Base-by-base conservation (phyloP, 1,140 invertebrate species). In the Anadara kagoshimensis region DNA sequence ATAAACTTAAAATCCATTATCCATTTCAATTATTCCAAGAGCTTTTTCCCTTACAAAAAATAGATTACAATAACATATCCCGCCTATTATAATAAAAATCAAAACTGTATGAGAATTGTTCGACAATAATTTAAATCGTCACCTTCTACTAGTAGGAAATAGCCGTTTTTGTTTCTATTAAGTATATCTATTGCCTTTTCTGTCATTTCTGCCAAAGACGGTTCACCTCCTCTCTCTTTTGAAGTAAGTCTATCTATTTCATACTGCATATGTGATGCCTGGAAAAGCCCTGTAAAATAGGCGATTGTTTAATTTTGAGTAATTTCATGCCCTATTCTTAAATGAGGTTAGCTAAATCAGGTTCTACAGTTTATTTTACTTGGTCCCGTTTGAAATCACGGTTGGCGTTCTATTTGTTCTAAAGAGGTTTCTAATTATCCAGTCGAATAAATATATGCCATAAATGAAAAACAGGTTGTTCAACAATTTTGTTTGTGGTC, bases 91-190 rank as follows among this genome's bases (percentile, higher is more conserved):
- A n/a, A n/a, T n/a, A n/a, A n/a, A n/a, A n/a, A n/a, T n/a, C n/a
- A n/a, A n/a, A n/a, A n/a, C 47, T 49, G n/a, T 49, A 49, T 0
- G 5, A 8, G 16, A 3, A 18, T 18, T 49, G 14, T 47, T 47
- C 11, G n/a, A n/a, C n/a, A n/a, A n/a, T n/a, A n/a, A n/a, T n/a
- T n/a, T n/a, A n/a, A n/a, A n/a, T n/a, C n/a, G n/a, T n/a, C n/a
- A 95, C 95, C 95, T 92, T 97, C 96, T 14, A 97, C 94, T 80
- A 97, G 93, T 10, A 97, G 88, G 84, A 97, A 95, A 87, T 93
- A 97, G 47, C 97, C 97, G 43, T 95, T 93, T 8, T 56, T 22
- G n/a, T 93, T 94, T 79, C 93, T 94, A n/a, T 90, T 89, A 7
- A 98, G 87, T 29, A 98, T 92, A 85, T 94, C 92, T 5, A 99